These are phyloP conservation scores for Melipona bicolor DNA, from an alignment of 2,888 invertebrate genomes.

Conservation along the genomic window DNA sequence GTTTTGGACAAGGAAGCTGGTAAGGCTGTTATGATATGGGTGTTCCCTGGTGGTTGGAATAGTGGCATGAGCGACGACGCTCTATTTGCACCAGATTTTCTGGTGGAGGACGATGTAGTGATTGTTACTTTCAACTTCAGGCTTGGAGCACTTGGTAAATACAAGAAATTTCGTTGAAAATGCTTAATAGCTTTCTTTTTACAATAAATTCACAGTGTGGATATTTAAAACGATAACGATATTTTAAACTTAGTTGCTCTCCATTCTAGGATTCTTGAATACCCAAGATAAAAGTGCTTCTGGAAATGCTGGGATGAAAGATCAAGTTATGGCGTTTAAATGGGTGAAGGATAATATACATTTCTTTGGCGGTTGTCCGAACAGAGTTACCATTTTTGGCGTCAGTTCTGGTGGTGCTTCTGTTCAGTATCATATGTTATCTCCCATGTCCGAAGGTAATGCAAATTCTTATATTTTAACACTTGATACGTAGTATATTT, in stretches of 20 bases:
- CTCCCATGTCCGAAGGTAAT: slow-evolving; percentile 79
- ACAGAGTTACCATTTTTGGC: slow-evolving; percentile 79
- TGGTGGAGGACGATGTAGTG: slow-evolving; percentile 78
- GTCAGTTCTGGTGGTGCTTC: slow-evolving; percentile 73
- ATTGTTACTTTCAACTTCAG: slow-evolving; percentile 79
- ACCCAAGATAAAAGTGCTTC: slow-evolving; percentile 77
- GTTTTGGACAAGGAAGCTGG: slow-evolving; percentile 72
- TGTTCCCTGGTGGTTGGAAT: slow-evolving; percentile 76
- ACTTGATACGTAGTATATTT: neutral
- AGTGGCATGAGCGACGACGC: slow-evolving; percentile 71
- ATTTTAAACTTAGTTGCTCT: too few species aligned
- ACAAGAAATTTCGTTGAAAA: neutral
- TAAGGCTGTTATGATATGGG: slow-evolving; percentile 78
- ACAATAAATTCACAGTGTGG: neutral
- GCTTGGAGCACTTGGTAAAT: slow-evolving; percentile 77
- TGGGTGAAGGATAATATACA: slow-evolving; percentile 80
- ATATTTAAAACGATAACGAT: too few species aligned
- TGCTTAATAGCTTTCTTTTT: neutral
- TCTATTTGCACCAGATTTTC: slow-evolving; percentile 76
- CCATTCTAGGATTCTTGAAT: slow-evolving; percentile 75
- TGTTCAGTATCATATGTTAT: slow-evolving; percentile 78
- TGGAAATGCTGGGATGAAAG: slow-evolving; percentile 79
- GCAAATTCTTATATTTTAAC: neutral
- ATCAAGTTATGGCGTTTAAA: slow-evolving; percentile 78
- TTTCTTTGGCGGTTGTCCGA: slow-evolving; percentile 78